Base-by-base conservation (phyloP, 2,113 vertebrate genomes). In the Nyctibius bracteatus region DNA sequence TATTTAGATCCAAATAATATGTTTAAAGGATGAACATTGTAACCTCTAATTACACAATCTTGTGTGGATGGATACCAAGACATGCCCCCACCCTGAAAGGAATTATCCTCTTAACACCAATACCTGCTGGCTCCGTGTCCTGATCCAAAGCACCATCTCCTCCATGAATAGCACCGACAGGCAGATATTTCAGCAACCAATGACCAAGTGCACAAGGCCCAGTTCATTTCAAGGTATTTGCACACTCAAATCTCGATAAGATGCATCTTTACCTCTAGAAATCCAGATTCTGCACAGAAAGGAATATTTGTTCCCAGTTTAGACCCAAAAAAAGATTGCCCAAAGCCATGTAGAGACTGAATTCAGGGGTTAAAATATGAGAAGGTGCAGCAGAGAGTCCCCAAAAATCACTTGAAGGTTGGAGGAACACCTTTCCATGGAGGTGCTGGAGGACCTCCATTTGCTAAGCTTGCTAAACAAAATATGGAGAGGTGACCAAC, bases 241-340 rank as follows among this genome's bases (percentile, higher is more conserved):
- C 46, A 27, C 37, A 1, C 39, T 49, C 41, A 33, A 7, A 47
- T 18, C 35, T 24, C 1, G 0, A 2, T 14, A 35, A 46, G 39
- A 58, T 13, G 15, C 28, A 54, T 14, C n/a, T 57, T 63, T n/a
- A 20, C n/a, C 79, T 71, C 79, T 21, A 71, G 39, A 58, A 71
- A 49, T 71, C 12, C 51, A 21, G n/a, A 43, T 39, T 59, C 6
- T 59, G n/a, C 31, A 61, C 18, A 37, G 58, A 39, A 61, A 35
- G 18, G 39, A 59, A 23, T 14, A 18, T 59, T 67, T 59, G 8
- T 61, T 54, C 30, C 30, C 28, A 39, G 37, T 62, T 58, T 49
- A 70, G 41, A 28, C 41, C 6, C 5, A 2, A 7, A 37, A 63
- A 88, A 43, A 33, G 3, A 28, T 35, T 37, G 4, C 27, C 31